phyloP scores from a whole-genome alignment of 2,113 vertebrate genomes.

The Pedionomus torquatus region DNA sequence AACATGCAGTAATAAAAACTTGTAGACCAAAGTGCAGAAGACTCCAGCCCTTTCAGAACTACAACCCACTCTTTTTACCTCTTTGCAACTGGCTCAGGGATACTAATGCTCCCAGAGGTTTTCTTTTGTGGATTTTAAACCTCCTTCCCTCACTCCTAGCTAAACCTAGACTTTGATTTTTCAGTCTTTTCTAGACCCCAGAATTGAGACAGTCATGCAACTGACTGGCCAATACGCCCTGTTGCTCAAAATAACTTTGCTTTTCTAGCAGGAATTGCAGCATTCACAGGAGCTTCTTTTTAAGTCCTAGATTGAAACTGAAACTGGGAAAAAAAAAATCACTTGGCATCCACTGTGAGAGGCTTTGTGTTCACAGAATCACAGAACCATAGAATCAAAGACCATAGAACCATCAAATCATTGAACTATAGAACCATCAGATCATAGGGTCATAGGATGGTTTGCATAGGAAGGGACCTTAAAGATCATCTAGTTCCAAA shows the following conservation, averaged over 20 bases:
- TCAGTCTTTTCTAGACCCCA: not conserved
- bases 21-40: not conserved
- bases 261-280: not conserved
- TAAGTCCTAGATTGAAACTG: not conserved
- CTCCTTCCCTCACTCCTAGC: not conserved
- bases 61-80: not conserved
- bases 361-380: not conserved
- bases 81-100: not conserved
- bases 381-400: too few species aligned
- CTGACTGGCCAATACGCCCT: not conserved
- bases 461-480: not conserved
- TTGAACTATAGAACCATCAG: not conserved
- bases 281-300: not conserved
- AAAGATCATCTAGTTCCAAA: not conserved
- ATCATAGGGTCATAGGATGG: not conserved
- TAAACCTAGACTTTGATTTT: not conserved
- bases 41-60: not conserved
- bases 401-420: not conserved
- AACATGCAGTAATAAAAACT: too few species aligned
- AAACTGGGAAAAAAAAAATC: not conserved
- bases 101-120: not conserved
- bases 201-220: not conserved
- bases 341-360: not conserved
- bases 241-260: not conserved
- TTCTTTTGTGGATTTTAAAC: not conserved